A percentile compares a stretch with the other conserved stretches of the same genome.
phyloP scores from a whole-genome alignment of 2,888 invertebrate genomes.

The Nematopogon swammerdamellus region DNA sequence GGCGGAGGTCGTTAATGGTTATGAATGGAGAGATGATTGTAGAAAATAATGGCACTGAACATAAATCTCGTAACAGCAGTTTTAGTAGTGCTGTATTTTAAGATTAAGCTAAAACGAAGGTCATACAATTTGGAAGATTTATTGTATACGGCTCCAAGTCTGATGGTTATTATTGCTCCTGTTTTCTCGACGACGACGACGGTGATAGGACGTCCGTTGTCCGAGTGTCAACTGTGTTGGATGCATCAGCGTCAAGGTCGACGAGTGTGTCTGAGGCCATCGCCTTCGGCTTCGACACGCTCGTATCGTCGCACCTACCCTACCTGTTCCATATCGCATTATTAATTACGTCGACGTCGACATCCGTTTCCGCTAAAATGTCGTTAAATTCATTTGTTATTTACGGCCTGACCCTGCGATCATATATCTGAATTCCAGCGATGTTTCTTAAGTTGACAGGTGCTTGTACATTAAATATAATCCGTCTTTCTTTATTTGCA shows the following conservation, averaged over 20 bases:
- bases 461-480: background rate
- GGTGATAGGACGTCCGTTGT: no score
- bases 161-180: no score
- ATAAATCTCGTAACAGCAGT: no score
- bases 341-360: background rate
- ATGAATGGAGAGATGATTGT: no score
- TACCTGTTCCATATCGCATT: background rate
- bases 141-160: no score
- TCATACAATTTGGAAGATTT: no score
- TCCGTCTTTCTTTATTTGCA: background rate
- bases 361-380: background rate
- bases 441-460: background rate
- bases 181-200: no score
- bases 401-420: background rate
- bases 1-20: no score
- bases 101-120: no score
- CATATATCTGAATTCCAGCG: no score
- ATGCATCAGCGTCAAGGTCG: background rate
- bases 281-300: background rate
- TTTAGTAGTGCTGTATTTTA: no score
- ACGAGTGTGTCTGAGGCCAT: background rate
- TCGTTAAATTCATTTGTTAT: background rate
- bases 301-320: background rate
- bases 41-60: no score
- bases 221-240: background rate